These are phyloP conservation scores for Cladorhizidae sp. DNA, from an alignment of 37 sponge, comb jelly and placozoan species.

Conservation along the genomic window DNA sequence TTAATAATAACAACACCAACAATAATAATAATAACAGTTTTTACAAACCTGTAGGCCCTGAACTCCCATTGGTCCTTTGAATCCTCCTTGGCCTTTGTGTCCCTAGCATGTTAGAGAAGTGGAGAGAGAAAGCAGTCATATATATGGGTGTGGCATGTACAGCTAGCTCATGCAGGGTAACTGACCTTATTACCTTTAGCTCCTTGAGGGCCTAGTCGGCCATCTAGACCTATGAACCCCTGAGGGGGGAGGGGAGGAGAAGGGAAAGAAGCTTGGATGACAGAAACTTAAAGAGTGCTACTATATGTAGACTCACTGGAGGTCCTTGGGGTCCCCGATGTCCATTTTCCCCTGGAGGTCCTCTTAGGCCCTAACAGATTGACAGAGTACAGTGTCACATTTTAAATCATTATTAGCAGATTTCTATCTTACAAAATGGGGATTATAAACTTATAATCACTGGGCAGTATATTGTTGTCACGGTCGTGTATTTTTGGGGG, in stretches of 20 bases:
- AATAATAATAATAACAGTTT: background rate
- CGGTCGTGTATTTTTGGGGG: no score
- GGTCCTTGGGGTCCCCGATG: slow-evolving; percentile 32
- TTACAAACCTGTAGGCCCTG: slow-evolving; percentile 28
- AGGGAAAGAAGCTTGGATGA: background rate
- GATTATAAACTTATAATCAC: no score
- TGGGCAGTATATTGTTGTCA: no score
- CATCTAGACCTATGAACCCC: slow-evolving; percentile 35
- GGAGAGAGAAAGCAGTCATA: background rate
- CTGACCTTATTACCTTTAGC: slow-evolving; percentile 45
- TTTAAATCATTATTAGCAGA: no score
- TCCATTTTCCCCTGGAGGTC: slow-evolving; percentile 33
- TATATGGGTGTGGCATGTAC: background rate
- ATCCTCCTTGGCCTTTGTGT: slow-evolving; percentile 27
- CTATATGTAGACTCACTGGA: slow-evolving; percentile 27
- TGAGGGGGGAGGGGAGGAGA: background rate
- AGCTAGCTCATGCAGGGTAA: no score
- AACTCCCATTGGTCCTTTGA: slow-evolving; percentile 18
- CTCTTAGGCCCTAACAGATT: slow-evolving; percentile 32
- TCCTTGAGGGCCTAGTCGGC: slow-evolving; percentile 20
- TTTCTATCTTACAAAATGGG: no score
- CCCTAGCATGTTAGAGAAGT: background rate
- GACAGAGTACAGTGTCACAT: no score
- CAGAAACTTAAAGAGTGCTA: background rate
- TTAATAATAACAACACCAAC: no score